Percentiles rank a stretch among this genome's conserved stretches.
phyloP scores from a whole-genome alignment of 2,113 vertebrate genomes.

The Oreochromis niloticus region DNA sequence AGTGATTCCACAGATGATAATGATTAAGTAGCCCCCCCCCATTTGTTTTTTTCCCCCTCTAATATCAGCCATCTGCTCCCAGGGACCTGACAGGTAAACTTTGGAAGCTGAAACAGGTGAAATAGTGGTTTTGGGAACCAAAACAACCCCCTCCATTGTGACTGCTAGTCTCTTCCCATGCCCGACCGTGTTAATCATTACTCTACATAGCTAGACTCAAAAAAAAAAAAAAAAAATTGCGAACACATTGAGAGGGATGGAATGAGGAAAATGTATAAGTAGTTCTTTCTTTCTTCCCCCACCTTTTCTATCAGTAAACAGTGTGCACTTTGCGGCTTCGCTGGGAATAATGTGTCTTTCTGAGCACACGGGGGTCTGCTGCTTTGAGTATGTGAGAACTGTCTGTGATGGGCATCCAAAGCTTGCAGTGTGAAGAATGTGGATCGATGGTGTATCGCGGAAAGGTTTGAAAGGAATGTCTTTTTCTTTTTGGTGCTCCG shows the following conservation, averaged over 20 bases:
- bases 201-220: constrained; percentile 12
- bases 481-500: background rate
- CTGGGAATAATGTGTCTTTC: constrained; percentile 36
- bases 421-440: constrained; percentile 32
- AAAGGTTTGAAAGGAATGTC: background rate
- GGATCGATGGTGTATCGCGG: constrained; percentile 41
- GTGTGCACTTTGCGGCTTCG: constrained; percentile 35
- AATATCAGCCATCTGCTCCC: constrained; percentile 14
- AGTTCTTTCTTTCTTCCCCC: background rate
- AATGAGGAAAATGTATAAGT: constrained; percentile 61
- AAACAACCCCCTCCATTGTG: constrained; percentile 76
- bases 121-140: constrained; percentile 20
- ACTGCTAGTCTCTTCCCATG: constrained; percentile 67
- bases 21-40: constrained; percentile 68
- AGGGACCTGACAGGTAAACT: constrained; percentile 59
- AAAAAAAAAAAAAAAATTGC: background rate
- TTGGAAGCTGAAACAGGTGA: constrained; percentile 58
- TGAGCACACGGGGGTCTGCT: constrained; percentile 3
- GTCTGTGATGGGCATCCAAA: background rate
- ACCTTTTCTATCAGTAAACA: constrained; percentile 49
- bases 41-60: rapidly evolving
- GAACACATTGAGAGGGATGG: constrained; percentile 29
- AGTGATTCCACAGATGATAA: constrained; percentile 60
- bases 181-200: constrained; percentile 76
- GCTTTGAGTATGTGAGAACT: constrained; percentile 55